Evolutionary conservation across 2,113 vertebrate genomes (phyloP), one percentile per base, ranked within the genome.

Genomic region (Otis tarda): DNA sequence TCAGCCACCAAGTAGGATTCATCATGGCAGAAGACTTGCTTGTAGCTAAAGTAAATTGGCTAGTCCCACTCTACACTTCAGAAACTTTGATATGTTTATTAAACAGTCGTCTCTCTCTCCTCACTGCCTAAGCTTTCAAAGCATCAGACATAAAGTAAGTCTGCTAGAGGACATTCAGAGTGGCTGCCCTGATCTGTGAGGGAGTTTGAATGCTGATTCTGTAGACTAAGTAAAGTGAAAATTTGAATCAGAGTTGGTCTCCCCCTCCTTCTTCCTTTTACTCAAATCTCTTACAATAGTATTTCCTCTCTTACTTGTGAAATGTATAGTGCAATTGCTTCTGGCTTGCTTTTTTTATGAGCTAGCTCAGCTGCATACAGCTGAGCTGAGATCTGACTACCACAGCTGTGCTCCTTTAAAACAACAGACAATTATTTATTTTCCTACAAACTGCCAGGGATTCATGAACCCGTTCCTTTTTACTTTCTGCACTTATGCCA

Each of bases 321-420:
- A 81, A 79, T 69, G 21, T 60, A n/a, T 75, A 87, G 67, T 41
- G 31, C 45, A 82, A 21, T 67, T 81, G 23, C 57, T 90, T 94
- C 64, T 88, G 59, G 41, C 28, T 83, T 79, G 11, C 8, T 60
- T 91, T 89, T 90, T 81, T 75, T 71, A 63, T 68, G 60, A 68
- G 59, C 68, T 64, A 68, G 52, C 81, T 95, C 75, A 92, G 85
- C 85, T 95, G 91, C 59, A 45, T 14, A 52, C 41, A 88, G 68
- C 73, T 50, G n/a, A 92, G 82, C 69, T 0, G 25, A 83, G 49
- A 83, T 83, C 45, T 91, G 52, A 57, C 47, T 67, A 92, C 64
- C 43, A 60, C 60, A 96, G 79, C 88, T 94, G 83, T 70, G 79
- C 47, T 88, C 43, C 71, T 94, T 78, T 90, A 49, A 74, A 95